These are phyloP conservation scores for Actenoides lindsayi DNA, from an alignment of 2,113 vertebrate species.

Conservation along the genomic window DNA sequence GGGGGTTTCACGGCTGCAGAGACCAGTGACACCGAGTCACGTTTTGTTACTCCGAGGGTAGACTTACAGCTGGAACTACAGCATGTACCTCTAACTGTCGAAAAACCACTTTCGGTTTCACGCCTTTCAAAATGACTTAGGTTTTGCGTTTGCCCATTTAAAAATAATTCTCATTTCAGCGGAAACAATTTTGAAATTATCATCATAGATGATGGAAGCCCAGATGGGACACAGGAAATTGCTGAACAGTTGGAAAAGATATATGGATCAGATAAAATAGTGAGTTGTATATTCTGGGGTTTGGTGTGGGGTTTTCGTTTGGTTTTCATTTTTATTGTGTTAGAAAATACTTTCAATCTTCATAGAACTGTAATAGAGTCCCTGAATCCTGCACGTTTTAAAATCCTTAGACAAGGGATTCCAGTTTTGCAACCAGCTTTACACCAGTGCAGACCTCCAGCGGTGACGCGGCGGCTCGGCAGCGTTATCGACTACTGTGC, in stretches of 20 bases:
- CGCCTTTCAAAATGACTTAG: rapidly evolving
- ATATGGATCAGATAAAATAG: slow-evolving; percentile 92
- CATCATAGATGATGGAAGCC: slow-evolving; percentile 96
- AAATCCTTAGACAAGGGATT: not conserved
- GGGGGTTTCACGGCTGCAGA: rapidly evolving
- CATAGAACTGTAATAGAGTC: not conserved
- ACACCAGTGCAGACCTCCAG: no score
- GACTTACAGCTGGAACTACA: rapidly evolving
- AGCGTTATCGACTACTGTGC: not conserved
- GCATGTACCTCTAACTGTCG: rapidly evolving
- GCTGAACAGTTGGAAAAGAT: slow-evolving; percentile 90
- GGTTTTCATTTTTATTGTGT: not conserved
- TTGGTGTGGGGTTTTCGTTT: no score
- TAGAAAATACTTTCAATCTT: not conserved
- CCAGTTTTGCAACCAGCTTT: rapidly evolving
- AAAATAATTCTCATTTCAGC: slow-evolving; percentile 72
- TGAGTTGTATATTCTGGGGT: slow-evolving; percentile 66
- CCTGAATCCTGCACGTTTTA: not conserved
- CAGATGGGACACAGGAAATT: slow-evolving; percentile 91
- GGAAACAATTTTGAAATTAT: slow-evolving; percentile 90
- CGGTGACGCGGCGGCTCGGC: no score
- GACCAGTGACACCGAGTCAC: not conserved
- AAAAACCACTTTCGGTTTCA: rapidly evolving
- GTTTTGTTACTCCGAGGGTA: rapidly evolving
- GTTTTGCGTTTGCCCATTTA: not conserved